These are phyloP conservation scores for Eciton burchellii DNA, from an alignment of 1,140 invertebrate species.

Conservation along the genomic window DNA sequence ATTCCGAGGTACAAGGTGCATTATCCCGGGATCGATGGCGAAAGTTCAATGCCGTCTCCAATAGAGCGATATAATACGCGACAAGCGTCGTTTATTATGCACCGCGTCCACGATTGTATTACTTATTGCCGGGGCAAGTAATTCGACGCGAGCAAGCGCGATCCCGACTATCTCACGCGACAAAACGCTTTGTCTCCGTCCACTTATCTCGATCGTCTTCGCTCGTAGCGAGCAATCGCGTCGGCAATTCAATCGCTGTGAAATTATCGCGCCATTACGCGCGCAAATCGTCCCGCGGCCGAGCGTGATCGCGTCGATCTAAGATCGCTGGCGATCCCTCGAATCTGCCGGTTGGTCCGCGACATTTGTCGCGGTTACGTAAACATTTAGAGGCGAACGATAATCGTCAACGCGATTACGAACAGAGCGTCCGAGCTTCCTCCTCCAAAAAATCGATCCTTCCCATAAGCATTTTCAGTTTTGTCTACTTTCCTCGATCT, in stretches of 20 bases:
- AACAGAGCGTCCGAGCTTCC: too few relatives aligned
- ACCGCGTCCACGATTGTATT: slow-evolving; percentile 25
- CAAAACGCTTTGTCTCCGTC: slow-evolving; percentile 66
- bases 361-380: neutral
- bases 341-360: neutral
- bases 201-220: slow-evolving; percentile 58
- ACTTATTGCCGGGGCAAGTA: slow-evolving; percentile 26
- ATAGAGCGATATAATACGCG: slow-evolving; percentile 31
- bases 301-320: neutral
- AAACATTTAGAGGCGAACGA: too few relatives aligned
- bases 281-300: slow-evolving; percentile 39
- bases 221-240: slow-evolving; percentile 49
- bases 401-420: too few relatives aligned
- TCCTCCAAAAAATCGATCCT: too few relatives aligned
- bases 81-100: slow-evolving; percentile 30
- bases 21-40: slow-evolving; percentile 25
- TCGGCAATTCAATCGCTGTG: slow-evolving; percentile 50
- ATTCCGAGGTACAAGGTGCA: slow-evolving; percentile 22
- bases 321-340: too few relatives aligned
- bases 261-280: slow-evolving; percentile 56
- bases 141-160: neutral
- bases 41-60: slow-evolving; percentile 30
- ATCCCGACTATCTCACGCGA: slow-evolving; percentile 31
- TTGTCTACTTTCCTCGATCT: too few relatives aligned
- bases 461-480: too few relatives aligned